Conservation (phyloP, 1,140 invertebrate species). For the Drosophila azteca region DNA sequence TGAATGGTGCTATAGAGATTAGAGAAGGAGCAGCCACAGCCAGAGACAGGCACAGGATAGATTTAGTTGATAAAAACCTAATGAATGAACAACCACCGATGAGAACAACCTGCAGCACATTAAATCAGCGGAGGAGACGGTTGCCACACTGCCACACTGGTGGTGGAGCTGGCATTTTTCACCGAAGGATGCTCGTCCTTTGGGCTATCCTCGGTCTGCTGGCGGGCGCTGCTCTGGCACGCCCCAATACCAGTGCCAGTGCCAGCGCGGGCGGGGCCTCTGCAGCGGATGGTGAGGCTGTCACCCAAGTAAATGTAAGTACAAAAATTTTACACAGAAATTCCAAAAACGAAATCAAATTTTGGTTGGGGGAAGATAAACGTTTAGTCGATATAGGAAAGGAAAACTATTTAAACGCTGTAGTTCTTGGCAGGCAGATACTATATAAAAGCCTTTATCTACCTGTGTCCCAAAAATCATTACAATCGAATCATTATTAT, state of each 20-base stretch:
- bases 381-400: too few relatives aligned
- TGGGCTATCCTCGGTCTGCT: constrained; percentile 53
- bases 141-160: not conserved
- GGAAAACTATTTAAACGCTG: too few relatives aligned
- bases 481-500: too few relatives aligned
- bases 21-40: constrained; percentile 19
- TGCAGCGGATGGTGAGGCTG: constrained; percentile 29
- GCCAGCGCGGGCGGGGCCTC: constrained; percentile 19
- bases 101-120: constrained; percentile 25
- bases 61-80: constrained; percentile 10
- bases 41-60: constrained; percentile 7
- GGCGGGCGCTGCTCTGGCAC: constrained; percentile 58
- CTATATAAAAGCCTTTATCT: too few relatives aligned
- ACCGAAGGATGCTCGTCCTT: constrained; percentile 50
- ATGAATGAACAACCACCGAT: constrained; percentile 14
- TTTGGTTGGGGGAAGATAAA: too few relatives aligned
- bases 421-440: too few relatives aligned
- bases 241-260: constrained; percentile 72
- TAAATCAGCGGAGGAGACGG: not conserved
- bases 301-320: constrained; percentile 66
- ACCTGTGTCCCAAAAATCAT: too few relatives aligned
- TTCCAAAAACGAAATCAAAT: constrained; percentile 5
- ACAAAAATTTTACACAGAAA: constrained; percentile 8
- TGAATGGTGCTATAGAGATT: constrained; percentile 43
- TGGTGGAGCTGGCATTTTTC: not conserved